Conservation (phyloP, 2,888 invertebrate genomes). For the Cheilosia grossa region DNA sequence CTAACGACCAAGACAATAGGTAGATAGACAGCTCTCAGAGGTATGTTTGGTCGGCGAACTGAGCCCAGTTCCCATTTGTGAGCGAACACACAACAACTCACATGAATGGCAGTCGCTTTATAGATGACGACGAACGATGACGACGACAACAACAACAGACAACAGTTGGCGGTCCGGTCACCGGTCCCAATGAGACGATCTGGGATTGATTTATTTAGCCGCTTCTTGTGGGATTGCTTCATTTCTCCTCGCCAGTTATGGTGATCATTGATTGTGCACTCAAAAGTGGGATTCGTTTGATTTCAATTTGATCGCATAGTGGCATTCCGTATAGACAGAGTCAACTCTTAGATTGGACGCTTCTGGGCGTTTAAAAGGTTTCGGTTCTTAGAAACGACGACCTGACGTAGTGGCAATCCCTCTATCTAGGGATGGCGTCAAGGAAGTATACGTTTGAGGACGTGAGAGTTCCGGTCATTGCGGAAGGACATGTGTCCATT, state of each 20-base stretch:
- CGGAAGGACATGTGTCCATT: too few species aligned
- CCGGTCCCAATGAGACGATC: constrained; percentile 25
- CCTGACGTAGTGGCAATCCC: too few species aligned
- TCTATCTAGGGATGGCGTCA: too few species aligned
- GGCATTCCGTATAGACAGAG: constrained; percentile 4
- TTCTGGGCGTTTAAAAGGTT: not conserved
- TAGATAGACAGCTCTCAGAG: constrained; percentile 32
- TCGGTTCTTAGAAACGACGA: not conserved
- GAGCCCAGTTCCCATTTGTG: constrained; percentile 35
- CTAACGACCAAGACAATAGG: constrained; percentile 31
- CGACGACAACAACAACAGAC: constrained; percentile 4
- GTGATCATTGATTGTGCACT: constrained; percentile 57
- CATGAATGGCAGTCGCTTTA: constrained; percentile 24
- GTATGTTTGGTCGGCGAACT: not conserved
- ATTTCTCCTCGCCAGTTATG: constrained; percentile 51
- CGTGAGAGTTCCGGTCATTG: too few species aligned
- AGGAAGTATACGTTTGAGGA: too few species aligned
- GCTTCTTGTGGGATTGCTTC: constrained; percentile 39
- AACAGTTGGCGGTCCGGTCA: constrained; percentile 2
- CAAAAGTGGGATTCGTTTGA: constrained; percentile 40
- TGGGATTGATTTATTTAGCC: constrained; percentile 62
- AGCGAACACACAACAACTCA: constrained; percentile 16
- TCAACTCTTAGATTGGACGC: not conserved
- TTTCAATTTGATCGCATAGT: constrained; percentile 37
- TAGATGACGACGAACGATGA: constrained; percentile 41